Conservation (phyloP, 2,888 invertebrate genomes). For the Chloroclysta siterata region DNA sequence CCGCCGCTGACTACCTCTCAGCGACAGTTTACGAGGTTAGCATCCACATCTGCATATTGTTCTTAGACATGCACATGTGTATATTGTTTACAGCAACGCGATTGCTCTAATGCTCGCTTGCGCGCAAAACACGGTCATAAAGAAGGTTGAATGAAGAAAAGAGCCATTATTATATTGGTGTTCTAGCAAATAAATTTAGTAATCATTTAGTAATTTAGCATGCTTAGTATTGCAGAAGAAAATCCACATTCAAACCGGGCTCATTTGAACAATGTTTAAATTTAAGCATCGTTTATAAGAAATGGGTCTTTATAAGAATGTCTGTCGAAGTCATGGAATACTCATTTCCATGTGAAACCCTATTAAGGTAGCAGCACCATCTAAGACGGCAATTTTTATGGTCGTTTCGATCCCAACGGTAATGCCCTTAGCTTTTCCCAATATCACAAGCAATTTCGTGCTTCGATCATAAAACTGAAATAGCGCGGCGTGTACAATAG, state of each 20-base stretch:
- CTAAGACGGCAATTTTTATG: constrained; percentile 24
- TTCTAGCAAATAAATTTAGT: too few species aligned
- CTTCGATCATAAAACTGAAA: constrained; percentile 33
- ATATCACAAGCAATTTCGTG: constrained; percentile 33
- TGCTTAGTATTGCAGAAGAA: too few species aligned
- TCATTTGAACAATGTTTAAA: too few species aligned
- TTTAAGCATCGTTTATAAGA: too few species aligned
- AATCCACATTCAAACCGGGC: too few species aligned
- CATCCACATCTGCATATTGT: constrained; percentile 9
- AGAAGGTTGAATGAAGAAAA: too few species aligned
- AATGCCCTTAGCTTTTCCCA: constrained; percentile 26
- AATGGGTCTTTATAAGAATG: background rate
- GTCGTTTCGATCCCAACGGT: constrained; percentile 16
- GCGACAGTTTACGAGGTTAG: constrained; percentile 22
- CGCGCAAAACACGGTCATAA: background rate
- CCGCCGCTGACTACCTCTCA: background rate
- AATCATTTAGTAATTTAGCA: too few species aligned
- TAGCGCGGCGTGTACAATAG: constrained; percentile 14
- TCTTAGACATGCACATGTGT: background rate
- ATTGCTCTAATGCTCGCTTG: constrained; percentile 3
- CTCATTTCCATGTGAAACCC: constrained; percentile 12
- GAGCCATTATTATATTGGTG: too few species aligned
- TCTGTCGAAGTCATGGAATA: constrained; percentile 18
- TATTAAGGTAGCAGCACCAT: constrained; percentile 11
- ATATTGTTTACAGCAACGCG: constrained; percentile 16